Evolutionary conservation across 2,797 vertebrate genomes (phyloP).

Genomic region (Myripristis murdjan): DNA sequence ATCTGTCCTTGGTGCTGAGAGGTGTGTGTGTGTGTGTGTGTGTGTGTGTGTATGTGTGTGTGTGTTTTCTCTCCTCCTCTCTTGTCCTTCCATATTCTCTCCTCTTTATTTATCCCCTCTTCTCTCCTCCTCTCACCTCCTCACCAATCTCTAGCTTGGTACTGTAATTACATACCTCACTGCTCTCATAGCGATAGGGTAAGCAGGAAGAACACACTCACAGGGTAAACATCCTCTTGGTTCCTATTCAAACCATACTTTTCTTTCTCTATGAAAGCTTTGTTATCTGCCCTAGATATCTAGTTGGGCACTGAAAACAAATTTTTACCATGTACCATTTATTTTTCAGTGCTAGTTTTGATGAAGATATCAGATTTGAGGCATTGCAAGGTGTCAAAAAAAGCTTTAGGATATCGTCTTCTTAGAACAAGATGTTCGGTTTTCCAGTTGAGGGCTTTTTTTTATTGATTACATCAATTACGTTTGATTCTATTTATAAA

Average conservation of each 20-base stretch:
- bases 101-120: background rate
- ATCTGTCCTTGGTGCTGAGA: constrained; percentile 34
- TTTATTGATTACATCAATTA: background rate
- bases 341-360: background rate
- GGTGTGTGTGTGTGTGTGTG: constrained; percentile 20
- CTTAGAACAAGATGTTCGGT: constrained; percentile 14
- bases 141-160: background rate
- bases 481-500: background rate
- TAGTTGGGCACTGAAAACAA: constrained; percentile 1
- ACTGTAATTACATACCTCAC: constrained; percentile 19
- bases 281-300: background rate
- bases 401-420: background rate
- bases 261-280: background rate
- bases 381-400: constrained; percentile 16
- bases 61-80: background rate
- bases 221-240: background rate
- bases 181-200: background rate
- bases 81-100: background rate
- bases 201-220: background rate
- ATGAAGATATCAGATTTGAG: constrained; percentile 7
- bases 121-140: background rate
- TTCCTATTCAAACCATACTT: background rate
- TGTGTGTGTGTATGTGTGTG: too few relatives aligned
- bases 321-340: background rate
- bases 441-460: background rate